Base-by-base conservation (phyloP, 92 coral and sea anemone genomes). In the Epizoanthus stellaris region DNA sequence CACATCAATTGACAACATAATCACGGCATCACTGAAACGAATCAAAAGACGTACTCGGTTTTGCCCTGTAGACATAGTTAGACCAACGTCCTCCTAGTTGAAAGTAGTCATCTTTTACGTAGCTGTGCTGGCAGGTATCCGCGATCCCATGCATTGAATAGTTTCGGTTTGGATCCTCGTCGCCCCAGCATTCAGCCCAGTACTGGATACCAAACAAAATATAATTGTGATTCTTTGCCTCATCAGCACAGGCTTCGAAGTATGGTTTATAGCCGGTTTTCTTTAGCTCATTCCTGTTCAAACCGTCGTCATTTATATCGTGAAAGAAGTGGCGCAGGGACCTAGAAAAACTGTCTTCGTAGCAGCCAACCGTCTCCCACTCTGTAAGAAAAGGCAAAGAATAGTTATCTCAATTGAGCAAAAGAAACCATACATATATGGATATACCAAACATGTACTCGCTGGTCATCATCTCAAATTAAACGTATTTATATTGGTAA, bases 321-420 rank as follows among this genome's bases (percentile, higher is more conserved):
- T 64, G 69, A 14, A 64, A 64, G 9, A 10, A 66, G 6, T 30
- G 17, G 70, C 70, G 70, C 1, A 66, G 70, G 1, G 70, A 1
- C 5, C 70, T 34, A 23, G 14, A 0, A 17, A 43, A 66, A 11
- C 3, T 0, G 70, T 66, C 70, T 25, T 25, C 11, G 12, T 25
- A 66, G 42, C 70, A 66, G 20, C 70, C 70, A 21, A 66, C 70
- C 15, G 70, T 66, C 38, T 66, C 70, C 70, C 70, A 66, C 38
- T 66, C 70, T 66, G 21, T 23, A 3, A 66, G 56, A 52, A 52
- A 52, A 52, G 13, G 10, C 13, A 49, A 11, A 12, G 54, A 1
- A 49, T 6, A 49, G 10, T 49, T 49, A 5, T 49, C 54, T 7
- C 54, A 49, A 49, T 7, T 49, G 54, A 49, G 10, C 54, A 49